Conservation (phyloP, 2,888 invertebrate species). For the Dicyrtoma fusca region DNA sequence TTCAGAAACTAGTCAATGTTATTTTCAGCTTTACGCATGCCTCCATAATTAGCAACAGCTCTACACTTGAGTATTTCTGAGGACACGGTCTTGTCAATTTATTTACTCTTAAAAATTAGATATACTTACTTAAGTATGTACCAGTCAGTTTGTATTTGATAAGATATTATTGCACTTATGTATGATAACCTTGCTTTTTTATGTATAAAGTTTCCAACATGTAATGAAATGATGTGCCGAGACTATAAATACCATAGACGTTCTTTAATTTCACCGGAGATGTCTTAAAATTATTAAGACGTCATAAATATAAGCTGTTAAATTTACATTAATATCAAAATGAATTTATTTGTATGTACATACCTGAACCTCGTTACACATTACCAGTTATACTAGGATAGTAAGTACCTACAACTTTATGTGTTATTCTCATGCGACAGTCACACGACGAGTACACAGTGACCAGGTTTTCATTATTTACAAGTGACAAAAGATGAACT, state of each 20-base stretch:
- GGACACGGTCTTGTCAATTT: not conserved
- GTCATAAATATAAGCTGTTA: not conserved
- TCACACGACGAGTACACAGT: not conserved
- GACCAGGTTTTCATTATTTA: constrained; percentile 7
- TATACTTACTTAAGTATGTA: not conserved
- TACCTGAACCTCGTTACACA: not conserved
- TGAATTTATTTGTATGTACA: too few species aligned
- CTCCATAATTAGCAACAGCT: too few species aligned
- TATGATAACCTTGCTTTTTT: not conserved
- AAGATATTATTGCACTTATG: not conserved
- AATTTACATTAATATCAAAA: too few species aligned
- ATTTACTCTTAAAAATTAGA: not conserved
- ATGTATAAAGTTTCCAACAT: not conserved
- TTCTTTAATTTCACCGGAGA: constrained; percentile 6
- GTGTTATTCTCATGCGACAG: not conserved
- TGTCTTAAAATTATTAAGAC: not conserved
- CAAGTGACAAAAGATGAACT: not conserved
- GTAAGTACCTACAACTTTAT: not conserved
- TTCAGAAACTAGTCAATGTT: not conserved
- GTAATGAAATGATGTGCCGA: not conserved
- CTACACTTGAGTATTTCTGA: too few species aligned
- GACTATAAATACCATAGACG: not conserved
- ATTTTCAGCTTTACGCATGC: too few species aligned
- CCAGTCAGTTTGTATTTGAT: not conserved
- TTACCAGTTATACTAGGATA: not conserved